Conservation (phyloP, 2,113 vertebrate species). For the Eptesicus fuscus region DNA sequence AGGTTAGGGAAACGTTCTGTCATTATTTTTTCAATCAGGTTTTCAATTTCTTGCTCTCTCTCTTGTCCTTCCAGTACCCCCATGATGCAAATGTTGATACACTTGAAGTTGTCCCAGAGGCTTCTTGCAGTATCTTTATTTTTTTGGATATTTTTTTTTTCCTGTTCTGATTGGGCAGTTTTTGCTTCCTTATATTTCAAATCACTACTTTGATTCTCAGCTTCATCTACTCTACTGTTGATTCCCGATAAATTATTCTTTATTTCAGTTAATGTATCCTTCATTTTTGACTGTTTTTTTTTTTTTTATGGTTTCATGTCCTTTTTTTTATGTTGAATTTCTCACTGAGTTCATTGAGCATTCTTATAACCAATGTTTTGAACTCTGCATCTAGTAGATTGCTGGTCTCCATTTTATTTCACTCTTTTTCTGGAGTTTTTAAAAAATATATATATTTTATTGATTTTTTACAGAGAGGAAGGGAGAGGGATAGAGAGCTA, state of each 20-base stretch:
- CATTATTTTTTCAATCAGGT: neutral
- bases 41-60: neutral
- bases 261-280: neutral
- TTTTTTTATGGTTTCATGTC: neutral
- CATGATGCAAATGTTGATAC: neutral
- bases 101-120: neutral
- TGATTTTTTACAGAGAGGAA: too few relatives aligned
- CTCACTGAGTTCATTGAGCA: neutral
- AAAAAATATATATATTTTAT: too few relatives aligned
- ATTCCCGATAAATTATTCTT: neutral
- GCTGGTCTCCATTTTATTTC: neutral
- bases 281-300: neutral
- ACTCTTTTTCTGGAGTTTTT: neutral
- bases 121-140: neutral
- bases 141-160: neutral
- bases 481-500: too few relatives aligned
- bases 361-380: neutral
- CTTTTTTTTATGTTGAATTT: neutral
- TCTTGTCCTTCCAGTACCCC: neutral
- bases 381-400: neutral
- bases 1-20: neutral
- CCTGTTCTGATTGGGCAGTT: neutral
- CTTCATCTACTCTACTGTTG: neutral
- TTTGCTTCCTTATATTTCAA: neutral
- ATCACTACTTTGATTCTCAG: neutral